Evolutionary conservation across 2,797 vertebrate genomes (phyloP).

Genomic region (Okamejei kenojei): DNA sequence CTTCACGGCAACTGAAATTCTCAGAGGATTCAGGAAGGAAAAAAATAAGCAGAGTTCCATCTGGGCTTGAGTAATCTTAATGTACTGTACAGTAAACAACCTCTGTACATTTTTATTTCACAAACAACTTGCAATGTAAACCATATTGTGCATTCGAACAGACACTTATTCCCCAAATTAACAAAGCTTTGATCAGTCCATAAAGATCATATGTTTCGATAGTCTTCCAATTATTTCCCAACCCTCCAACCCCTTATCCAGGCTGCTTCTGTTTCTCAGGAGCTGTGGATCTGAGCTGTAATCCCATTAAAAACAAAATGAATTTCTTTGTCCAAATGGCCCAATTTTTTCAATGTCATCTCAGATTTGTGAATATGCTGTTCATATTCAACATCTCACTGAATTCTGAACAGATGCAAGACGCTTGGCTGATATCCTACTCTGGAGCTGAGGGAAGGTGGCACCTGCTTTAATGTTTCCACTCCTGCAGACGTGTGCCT

Average conservation of each 20-base stretch:
- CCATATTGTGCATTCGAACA: not conserved
- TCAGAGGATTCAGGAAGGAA: not conserved
- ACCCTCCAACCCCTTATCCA: not conserved
- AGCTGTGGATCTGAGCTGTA: not conserved
- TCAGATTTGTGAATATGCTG: not conserved
- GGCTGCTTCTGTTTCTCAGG: not conserved
- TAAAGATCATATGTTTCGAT: not conserved
- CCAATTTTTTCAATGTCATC: not conserved
- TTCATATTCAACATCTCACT: not conserved
- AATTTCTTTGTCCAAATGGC: not conserved
- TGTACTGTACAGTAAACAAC: conserved; percentile 9
- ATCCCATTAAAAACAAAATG: not conserved
- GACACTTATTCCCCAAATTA: too few species aligned
- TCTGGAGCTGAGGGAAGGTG: not conserved
- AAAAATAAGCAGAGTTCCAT: conserved; percentile 26
- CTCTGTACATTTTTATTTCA: not conserved
- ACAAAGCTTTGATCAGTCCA: not conserved
- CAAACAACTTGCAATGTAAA: not conserved
- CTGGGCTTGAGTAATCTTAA: conserved; percentile 15
- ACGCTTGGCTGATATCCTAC: not conserved
- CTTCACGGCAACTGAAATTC: conserved; percentile 31
- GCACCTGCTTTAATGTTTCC: not conserved
- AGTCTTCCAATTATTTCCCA: not conserved
- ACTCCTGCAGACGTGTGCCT: not conserved
- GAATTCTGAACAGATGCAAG: not conserved